Percentiles rank a stretch among this genome's conserved stretches.
These are phyloP conservation scores for Alectura lathami DNA, from an alignment of 2,113 vertebrate genomes.

Conservation along the genomic window DNA sequence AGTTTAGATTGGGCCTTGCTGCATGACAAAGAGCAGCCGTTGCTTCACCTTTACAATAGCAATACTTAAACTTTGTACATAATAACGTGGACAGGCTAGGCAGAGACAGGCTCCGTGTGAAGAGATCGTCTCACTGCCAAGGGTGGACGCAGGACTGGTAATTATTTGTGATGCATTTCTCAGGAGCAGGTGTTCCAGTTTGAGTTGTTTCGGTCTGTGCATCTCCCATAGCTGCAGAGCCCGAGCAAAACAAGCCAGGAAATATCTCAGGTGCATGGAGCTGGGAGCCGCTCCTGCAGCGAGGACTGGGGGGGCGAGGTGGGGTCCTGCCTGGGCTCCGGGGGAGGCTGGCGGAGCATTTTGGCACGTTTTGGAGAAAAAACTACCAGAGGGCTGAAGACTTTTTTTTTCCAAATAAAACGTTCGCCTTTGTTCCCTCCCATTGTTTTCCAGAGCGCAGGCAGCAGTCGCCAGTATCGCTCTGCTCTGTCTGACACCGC, in stretches of 20 bases:
- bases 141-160: slow-evolving; percentile 37
- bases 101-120: not conserved
- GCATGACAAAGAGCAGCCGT: not conserved
- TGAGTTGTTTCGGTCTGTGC: slow-evolving; percentile 52
- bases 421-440: not conserved
- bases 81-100: not conserved
- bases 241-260: not conserved
- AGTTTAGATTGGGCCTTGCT: slow-evolving; percentile 5
- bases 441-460: not conserved
- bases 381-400: not conserved
- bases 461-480: not conserved
- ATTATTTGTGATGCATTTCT: slow-evolving; percentile 76
- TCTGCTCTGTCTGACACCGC: not conserved
- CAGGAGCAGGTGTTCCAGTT: slow-evolving; percentile 67
- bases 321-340: not conserved
- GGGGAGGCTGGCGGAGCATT: not conserved
- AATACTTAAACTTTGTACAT: not conserved
- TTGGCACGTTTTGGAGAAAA: not conserved
- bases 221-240: slow-evolving; percentile 44
- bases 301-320: not conserved
- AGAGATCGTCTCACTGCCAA: slow-evolving; percentile 20
- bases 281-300: not conserved
- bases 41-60: slow-evolving; percentile 11
- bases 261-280: slow-evolving; percentile 15
- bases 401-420: not conserved